Evolutionary conservation across 2,888 invertebrate genomes (phyloP).

Genomic region (Campoplex nolae): DNA sequence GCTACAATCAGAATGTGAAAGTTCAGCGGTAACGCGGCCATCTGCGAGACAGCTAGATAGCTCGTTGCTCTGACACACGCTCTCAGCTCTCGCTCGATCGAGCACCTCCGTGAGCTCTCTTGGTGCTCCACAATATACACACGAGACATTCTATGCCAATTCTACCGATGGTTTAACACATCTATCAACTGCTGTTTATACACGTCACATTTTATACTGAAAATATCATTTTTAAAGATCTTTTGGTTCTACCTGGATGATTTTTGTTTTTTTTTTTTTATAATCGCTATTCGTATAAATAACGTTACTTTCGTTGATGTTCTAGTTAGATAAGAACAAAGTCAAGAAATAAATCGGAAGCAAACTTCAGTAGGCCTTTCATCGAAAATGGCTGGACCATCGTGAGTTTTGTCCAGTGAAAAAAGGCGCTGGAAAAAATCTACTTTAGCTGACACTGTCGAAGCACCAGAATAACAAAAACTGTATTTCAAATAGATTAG

Average conservation of each 20-base stretch:
- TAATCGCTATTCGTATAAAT: background rate
- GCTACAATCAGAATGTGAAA: slow-evolving; percentile 82
- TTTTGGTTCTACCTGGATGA: background rate
- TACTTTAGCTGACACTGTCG: background rate
- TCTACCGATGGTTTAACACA: background rate
- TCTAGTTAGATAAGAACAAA: background rate
- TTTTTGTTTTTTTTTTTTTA: background rate
- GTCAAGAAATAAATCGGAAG: background rate
- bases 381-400: background rate
- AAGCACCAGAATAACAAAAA: background rate
- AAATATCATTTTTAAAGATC: background rate
- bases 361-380: background rate
- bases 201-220: background rate
- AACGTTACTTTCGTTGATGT: background rate
- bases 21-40: slow-evolving; percentile 82
- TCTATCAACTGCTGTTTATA: background rate
- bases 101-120: slow-evolving; percentile 62
- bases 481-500: background rate
- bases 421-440: background rate
- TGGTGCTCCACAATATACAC: slow-evolving; percentile 49
- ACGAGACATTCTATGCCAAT: slow-evolving; percentile 38
- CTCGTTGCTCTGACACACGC: slow-evolving; percentile 66
- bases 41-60: slow-evolving; percentile 71
- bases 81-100: slow-evolving; percentile 66
- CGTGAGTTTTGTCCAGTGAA: background rate